Percentiles rank a stretch among this genome's conserved stretches.
These are phyloP conservation scores for Ennomos quercinarius DNA, from an alignment of 2,888 invertebrate genomes.

Conservation along the genomic window DNA sequence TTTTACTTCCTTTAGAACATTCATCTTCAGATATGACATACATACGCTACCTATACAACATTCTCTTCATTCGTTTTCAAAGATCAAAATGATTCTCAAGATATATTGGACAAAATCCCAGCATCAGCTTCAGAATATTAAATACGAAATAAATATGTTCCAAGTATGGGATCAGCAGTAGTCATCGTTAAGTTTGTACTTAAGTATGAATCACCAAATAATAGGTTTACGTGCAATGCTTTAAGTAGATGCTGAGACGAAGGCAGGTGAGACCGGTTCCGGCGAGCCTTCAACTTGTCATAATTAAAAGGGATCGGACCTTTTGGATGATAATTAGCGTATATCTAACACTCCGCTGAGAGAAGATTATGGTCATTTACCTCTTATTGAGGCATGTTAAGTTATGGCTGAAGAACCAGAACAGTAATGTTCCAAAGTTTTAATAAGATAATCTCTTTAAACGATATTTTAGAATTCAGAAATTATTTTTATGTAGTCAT, in stretches of 20 bases:
- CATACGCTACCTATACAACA: not conserved
- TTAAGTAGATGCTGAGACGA: constrained; percentile 45
- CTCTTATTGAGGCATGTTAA: constrained; percentile 19
- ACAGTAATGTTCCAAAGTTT: constrained; percentile 3
- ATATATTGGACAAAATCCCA: constrained; percentile 26
- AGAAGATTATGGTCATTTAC: constrained; percentile 34
- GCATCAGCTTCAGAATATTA: constrained; percentile 37
- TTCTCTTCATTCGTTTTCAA: not conserved
- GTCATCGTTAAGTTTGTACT: constrained; percentile 39
- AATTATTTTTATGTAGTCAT: constrained; percentile 15
- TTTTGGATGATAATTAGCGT: constrained; percentile 58
- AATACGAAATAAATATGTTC: constrained; percentile 37
- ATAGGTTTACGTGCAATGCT: constrained; percentile 40
- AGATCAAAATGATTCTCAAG: constrained; percentile 10
- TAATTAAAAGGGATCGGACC: constrained; percentile 58
- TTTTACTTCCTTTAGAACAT: constrained; percentile 18
- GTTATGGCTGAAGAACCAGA: constrained; percentile 5
- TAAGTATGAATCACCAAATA: constrained; percentile 47
- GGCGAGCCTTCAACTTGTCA: constrained; percentile 60
- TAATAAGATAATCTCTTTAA: constrained; percentile 14
- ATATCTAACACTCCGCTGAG: constrained; percentile 47
- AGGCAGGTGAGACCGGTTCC: constrained; percentile 51
- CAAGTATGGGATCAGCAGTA: constrained; percentile 33
- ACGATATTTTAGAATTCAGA: constrained; percentile 9
- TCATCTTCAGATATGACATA: constrained; percentile 9